A percentile compares a stretch with the other conserved stretches of the same genome.
phyloP scores from a whole-genome alignment of 1,140 invertebrate genomes.

The Cryptotermes secundus region DNA sequence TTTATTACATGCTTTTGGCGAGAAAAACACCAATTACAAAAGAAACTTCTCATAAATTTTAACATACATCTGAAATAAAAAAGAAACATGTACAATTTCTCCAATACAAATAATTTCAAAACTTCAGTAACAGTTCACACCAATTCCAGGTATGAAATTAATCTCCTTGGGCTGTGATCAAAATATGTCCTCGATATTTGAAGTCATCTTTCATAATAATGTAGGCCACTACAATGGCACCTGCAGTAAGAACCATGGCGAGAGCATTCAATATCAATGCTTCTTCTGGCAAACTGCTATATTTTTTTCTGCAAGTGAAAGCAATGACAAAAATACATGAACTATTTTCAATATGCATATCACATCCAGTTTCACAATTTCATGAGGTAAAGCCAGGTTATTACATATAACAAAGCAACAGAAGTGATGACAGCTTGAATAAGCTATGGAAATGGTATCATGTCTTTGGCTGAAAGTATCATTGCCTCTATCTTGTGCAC shows the following conservation, averaged over 20 bases:
- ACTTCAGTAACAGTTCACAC: background rate
- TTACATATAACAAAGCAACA: too few relatives aligned
- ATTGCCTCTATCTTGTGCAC: too few relatives aligned
- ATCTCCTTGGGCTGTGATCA: slow-evolving; percentile 50
- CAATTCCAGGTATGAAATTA: background rate
- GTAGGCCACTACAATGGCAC: slow-evolving; percentile 51
- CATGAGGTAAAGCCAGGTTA: too few relatives aligned
- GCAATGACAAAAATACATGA: background rate
- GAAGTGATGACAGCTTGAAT: too few relatives aligned
- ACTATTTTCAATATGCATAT: background rate
- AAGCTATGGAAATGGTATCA: too few relatives aligned
- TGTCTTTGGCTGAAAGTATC: too few relatives aligned
- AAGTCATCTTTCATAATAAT: slow-evolving; percentile 51
- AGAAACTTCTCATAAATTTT: slow-evolving; percentile 11
- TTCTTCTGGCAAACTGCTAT: slow-evolving; percentile 44
- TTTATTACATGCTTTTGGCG: background rate
- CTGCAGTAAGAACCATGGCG: slow-evolving; percentile 47
- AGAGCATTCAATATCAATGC: slow-evolving; percentile 51
- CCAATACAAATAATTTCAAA: background rate
- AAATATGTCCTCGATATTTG: slow-evolving; percentile 49
- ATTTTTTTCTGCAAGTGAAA: slow-evolving; percentile 34
- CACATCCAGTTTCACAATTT: too few relatives aligned
- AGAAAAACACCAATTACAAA: background rate
- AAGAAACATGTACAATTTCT: slow-evolving; percentile 13
- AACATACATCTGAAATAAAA: background rate